phyloP scores from a whole-genome alignment of 2,113 vertebrate genomes.

The Heterocephalus glaber region DNA sequence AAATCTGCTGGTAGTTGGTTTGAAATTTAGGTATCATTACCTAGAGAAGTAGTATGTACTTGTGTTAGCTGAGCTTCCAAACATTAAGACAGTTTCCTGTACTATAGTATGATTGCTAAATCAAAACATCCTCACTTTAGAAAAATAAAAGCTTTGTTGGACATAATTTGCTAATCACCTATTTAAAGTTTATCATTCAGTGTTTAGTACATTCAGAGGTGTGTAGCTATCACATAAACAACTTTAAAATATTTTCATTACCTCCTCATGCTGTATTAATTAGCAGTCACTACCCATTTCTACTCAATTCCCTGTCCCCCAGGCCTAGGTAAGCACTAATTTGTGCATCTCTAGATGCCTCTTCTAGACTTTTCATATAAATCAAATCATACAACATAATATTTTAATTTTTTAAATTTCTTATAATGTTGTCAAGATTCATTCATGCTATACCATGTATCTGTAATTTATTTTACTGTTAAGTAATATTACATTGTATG shows the following conservation, averaged over 20 bases:
- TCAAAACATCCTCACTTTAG: not conserved
- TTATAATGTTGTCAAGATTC: not conserved
- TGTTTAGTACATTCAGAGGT: not conserved
- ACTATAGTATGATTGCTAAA: not conserved
- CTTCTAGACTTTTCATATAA: not conserved
- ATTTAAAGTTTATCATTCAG: not conserved
- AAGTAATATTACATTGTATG: not conserved
- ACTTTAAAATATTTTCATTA: not conserved
- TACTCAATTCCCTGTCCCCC: not conserved
- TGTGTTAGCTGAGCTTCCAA: not conserved
- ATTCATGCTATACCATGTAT: not conserved
- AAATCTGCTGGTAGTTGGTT: not conserved
- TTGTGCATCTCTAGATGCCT: not conserved
- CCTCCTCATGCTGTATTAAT: fast-evolving
- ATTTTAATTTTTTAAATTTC: not conserved
- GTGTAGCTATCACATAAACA: not conserved
- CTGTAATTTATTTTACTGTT: not conserved
- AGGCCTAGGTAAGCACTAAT: not conserved
- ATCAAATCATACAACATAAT: not conserved
- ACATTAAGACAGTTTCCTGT: not conserved
- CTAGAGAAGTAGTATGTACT: not conserved
- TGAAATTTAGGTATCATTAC: not conserved
- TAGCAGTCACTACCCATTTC: not conserved
- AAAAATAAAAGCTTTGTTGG: not conserved
- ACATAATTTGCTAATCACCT: not conserved